phyloP scores from a whole-genome alignment of 2,888 invertebrate genomes.

The Ptychoptera contaminata region DNA sequence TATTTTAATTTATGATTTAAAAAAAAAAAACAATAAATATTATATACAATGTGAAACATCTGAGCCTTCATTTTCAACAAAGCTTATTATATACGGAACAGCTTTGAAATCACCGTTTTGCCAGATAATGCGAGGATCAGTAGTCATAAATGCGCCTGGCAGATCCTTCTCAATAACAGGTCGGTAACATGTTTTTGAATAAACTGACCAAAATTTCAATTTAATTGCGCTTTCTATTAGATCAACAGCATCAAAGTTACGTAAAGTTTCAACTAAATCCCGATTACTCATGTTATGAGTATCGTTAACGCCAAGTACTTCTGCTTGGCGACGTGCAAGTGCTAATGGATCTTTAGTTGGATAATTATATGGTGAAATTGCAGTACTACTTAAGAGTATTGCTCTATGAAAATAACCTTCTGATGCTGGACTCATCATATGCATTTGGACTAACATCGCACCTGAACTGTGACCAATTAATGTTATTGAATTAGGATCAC shows the following conservation, averaged over 20 bases:
- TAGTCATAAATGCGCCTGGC: conserved; percentile 30
- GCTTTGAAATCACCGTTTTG: conserved; percentile 25
- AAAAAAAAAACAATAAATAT: no score
- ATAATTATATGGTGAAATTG: conserved; percentile 27
- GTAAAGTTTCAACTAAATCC: conserved; percentile 28
- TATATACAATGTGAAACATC: no score
- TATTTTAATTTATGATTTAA: no score
- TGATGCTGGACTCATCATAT: conserved; percentile 31
- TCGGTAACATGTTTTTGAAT: conserved; percentile 33
- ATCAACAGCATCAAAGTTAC: conserved; percentile 24
- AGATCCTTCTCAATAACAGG: conserved; percentile 29
- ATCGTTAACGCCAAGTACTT: conserved; percentile 27
- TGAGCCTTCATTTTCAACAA: no score
- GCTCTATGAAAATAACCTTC: conserved; percentile 30
- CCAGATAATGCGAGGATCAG: conserved; percentile 28
- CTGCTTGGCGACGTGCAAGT: conserved; percentile 28
- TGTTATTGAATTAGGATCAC: conserved; percentile 29
- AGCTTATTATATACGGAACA: no score
- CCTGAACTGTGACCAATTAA: conserved; percentile 36
- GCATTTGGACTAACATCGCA: conserved; percentile 31
- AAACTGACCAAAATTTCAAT: no score
- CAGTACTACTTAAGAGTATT: conserved; percentile 34
- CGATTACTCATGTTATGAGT: conserved; percentile 18
- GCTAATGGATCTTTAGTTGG: conserved; percentile 15
- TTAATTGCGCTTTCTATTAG: conserved; percentile 16